Evolutionary conservation across 1,140 invertebrate genomes (phyloP).

Genomic region (Vollenhovia emeryi): DNA sequence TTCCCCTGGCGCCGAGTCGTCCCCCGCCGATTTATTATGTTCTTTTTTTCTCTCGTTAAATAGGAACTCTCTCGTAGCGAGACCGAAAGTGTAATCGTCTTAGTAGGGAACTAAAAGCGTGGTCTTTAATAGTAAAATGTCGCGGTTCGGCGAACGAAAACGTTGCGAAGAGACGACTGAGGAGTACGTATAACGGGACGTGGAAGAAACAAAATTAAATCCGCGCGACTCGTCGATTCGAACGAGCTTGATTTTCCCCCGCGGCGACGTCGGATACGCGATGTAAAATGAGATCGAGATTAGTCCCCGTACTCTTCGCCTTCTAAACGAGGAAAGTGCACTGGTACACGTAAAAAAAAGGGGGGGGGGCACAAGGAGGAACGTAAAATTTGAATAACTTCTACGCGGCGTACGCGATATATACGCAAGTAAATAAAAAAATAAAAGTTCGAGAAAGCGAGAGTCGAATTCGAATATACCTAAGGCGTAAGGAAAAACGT

Average conservation of each 20-base stretch:
- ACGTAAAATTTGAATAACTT: conserved; percentile 65
- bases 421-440: conserved; percentile 9
- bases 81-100: conserved; percentile 32
- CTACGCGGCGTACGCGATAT: conserved; percentile 57
- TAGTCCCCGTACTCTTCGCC: conserved; percentile 63
- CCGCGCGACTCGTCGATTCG: not conserved
- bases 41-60: conserved; percentile 30
- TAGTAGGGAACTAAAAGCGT: not conserved
- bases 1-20: not conserved
- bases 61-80: conserved; percentile 57
- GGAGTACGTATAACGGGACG: conserved; percentile 57
- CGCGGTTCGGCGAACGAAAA: conserved; percentile 61
- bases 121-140: conserved; percentile 8
- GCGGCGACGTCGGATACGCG: not conserved
- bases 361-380: conserved; percentile 57
- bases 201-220: conserved; percentile 43
- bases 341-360: conserved; percentile 55
- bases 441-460: conserved; percentile 70
- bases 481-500: conserved; percentile 52
- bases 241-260: conserved; percentile 24
- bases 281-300: conserved; percentile 55
- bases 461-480: conserved; percentile 53
- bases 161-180: conserved; percentile 60
- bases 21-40: not conserved
- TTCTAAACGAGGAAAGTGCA: conserved; percentile 62